Conservation (phyloP, 2,113 vertebrate species). For the Nettapus auritus region DNA sequence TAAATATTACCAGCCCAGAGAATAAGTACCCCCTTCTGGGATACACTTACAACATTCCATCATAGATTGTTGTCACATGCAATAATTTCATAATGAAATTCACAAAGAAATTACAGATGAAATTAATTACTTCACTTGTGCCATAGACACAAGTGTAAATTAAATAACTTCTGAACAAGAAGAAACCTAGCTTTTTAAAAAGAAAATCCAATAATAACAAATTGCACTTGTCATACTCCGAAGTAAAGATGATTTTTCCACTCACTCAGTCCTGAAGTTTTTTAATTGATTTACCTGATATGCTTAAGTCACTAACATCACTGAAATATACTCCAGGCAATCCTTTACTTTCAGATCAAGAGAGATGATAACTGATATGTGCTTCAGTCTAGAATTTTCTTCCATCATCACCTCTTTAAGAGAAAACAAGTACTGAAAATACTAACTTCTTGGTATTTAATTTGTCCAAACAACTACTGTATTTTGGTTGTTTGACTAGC, state of each 20-base stretch:
- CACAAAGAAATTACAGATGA: slow-evolving; percentile 18
- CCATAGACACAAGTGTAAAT: background rate
- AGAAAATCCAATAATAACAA: background rate
- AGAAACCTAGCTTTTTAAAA: slow-evolving; percentile 8
- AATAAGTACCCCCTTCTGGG: background rate
- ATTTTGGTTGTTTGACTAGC: accelerated
- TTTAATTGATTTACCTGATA: background rate
- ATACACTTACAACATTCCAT: slow-evolving; percentile 21
- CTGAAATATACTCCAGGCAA: background rate
- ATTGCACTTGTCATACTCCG: background rate
- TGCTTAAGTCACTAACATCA: background rate
- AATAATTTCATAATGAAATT: slow-evolving; percentile 51
- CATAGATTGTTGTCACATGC: slow-evolving; percentile 34
- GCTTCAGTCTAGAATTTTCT: background rate
- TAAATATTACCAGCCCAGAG: slow-evolving; percentile 16
- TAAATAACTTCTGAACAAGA: background rate
- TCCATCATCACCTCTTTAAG: background rate
- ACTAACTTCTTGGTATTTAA: background rate
- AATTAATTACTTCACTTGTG: slow-evolving; percentile 12
- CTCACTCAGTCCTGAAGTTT: background rate
- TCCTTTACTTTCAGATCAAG: background rate
- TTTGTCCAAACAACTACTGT: background rate
- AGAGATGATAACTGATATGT: background rate
- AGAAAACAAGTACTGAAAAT: background rate
- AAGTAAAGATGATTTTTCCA: background rate